Evolutionary conservation across 2,888 invertebrate species (phyloP).

Genomic region (Drosophila dives): DNA sequence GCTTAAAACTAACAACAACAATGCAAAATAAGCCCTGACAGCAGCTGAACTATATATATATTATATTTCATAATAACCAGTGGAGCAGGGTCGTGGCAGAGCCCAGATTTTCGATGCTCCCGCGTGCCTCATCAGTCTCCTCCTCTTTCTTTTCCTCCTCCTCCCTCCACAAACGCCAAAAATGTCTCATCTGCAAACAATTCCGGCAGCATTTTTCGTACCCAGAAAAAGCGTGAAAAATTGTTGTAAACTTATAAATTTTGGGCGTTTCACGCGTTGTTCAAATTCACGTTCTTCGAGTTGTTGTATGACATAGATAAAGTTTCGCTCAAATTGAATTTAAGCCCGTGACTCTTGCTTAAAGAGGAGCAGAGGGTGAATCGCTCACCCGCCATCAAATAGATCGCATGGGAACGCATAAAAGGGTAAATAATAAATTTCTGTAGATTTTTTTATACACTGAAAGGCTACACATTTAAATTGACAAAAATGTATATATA

Average conservation of each 20-base stretch:
- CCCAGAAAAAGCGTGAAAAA: constrained; percentile 71
- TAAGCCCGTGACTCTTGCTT: constrained; percentile 34
- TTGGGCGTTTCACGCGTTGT: constrained; percentile 15
- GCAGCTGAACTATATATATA: constrained; percentile 51
- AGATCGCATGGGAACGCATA: background rate
- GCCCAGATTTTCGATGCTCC: constrained; percentile 4
- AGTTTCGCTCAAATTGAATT: constrained; percentile 59
- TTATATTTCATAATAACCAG: constrained; percentile 41
- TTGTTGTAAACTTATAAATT: constrained; percentile 67
- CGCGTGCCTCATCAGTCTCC: background rate
- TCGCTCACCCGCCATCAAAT: constrained; percentile 1
- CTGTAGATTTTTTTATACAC: constrained; percentile 7
- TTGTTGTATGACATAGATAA: constrained; percentile 71
- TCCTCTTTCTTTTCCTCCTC: background rate
- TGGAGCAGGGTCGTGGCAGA: constrained; percentile 6
- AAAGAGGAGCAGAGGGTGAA: background rate
- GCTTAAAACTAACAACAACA: constrained; percentile 30
- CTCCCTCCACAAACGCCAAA: background rate
- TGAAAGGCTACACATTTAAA: background rate
- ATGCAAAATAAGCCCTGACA: constrained; percentile 28
- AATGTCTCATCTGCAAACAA: constrained; percentile 56
- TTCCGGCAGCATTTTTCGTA: constrained; percentile 57
- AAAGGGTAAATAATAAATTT: constrained; percentile 2
- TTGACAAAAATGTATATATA: constrained; percentile 5
- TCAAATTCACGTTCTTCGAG: constrained; percentile 33